Base-by-base conservation (phyloP, 2,888 invertebrate species). In the Pocota personata region DNA sequence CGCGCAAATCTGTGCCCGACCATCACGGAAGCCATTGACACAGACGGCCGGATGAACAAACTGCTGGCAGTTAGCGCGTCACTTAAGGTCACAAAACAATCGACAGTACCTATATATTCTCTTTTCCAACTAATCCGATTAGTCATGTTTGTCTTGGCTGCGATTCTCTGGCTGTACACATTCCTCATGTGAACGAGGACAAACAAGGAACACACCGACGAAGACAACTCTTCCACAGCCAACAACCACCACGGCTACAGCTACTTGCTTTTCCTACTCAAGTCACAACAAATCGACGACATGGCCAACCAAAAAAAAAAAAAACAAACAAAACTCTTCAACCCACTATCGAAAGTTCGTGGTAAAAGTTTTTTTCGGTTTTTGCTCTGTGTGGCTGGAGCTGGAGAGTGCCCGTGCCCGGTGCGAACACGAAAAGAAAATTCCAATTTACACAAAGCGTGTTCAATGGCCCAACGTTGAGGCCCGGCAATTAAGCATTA, bases 231-330 rank as follows among this genome's bases (percentile, higher is more conserved):
- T 21, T 27, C 8, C 24, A 24, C 73, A 60, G 32, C 27, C 46
- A 30, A 21, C 14, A 21, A 46, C 16, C 14, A 35, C 66, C 14
- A 35, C 66, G 14, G 64, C 67, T 50, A 55, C 79, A 66, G 82
- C 76, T 82, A 72, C 76, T 82, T 67, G 71, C 48, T 82, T 86
- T 75, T 72, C 80, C 82, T 86, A 82, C 82, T 86, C 82, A 86
- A 86, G 86, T 86, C 76, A 77, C 86, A 82, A 86, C 86, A 86
- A 86, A 86, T 86, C 86, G 86, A 82, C 86, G 86, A 86, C 86
- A 86, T 82, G 82, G 16, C 77, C 72, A 67, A 69, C 35, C 37
- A 66, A 57, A 50, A 35, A 24, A 64, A 40, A 52, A 48, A 72
- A 24, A 62, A 78, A 67, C 8, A 32, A 10, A 62, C 60, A 75